Conservation (phyloP, 2,888 invertebrate genomes). For the Patella ulyssiponensis region DNA sequence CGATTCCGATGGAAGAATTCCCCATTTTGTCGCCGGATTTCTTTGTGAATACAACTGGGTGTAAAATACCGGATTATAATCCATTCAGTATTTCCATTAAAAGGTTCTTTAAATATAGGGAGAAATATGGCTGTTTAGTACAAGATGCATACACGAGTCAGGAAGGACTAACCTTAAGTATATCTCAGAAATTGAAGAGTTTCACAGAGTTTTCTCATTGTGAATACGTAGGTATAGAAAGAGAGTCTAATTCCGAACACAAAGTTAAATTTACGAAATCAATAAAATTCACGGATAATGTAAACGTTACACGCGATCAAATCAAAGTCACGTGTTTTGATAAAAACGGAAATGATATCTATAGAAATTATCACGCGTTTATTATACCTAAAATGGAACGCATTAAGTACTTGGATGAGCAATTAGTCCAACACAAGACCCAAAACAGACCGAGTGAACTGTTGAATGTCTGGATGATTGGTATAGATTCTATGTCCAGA, state of each 20-base stretch:
- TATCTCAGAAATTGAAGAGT: background rate
- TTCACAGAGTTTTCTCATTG: background rate
- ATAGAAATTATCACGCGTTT: slow-evolving; percentile 45
- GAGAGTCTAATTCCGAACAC: slow-evolving; percentile 20
- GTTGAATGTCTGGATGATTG: slow-evolving; percentile 84
- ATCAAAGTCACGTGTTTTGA: slow-evolving; percentile 43
- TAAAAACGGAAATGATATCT: slow-evolving; percentile 30
- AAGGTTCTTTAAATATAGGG: background rate
- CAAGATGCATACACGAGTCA: background rate
- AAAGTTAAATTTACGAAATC: background rate
- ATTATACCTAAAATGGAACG: slow-evolving; percentile 30
- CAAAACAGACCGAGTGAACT: slow-evolving; percentile 15
- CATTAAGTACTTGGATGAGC: background rate
- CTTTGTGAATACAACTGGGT: background rate
- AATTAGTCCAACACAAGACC: background rate
- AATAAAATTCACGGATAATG: slow-evolving; percentile 22
- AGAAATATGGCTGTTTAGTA: background rate
- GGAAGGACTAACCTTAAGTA: background rate
- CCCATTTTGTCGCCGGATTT: slow-evolving; percentile 22
- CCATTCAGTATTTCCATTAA: background rate
- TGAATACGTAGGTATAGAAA: background rate
- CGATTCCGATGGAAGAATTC: no score
- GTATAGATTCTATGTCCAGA: slow-evolving; percentile 87
- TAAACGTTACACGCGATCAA: slow-evolving; percentile 28
- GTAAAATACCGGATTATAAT: background rate